Evolutionary conservation across 1,140 invertebrate species (phyloP), one percentile per base, ranked within the genome.

Genomic region (Hyposmocoma kahamanoa): DNA sequence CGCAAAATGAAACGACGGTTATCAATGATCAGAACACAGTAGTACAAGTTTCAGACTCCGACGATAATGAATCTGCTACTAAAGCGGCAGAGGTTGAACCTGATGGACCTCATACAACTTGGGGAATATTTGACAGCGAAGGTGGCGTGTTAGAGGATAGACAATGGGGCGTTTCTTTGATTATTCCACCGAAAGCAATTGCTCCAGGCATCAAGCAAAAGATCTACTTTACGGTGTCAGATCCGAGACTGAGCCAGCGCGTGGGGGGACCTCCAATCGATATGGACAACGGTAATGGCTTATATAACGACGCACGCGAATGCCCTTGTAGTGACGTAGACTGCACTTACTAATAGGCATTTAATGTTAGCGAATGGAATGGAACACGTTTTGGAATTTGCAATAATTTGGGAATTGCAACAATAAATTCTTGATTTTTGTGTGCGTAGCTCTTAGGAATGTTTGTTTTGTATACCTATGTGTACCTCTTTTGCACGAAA

Each of bases 221-320:
- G 86, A 93, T 98, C 69, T 98, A 97, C 90, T 97, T 98, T 89
- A 96, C 96, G 76, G 96, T 98, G 54, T 91, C 91, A 57, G 91
- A 92, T 72, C 90, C 92, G 47, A 87, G 91, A 64, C 82, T 90
- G 81, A 90, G 91, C 71, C 89, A 91, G 67, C 87, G 89, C 55
- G 88, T 91, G 73, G 92, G 92, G 64, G 89, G 93, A 58, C 93
- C 94, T 45, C 94, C 94, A 48, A 89, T 96, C 80, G 94, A 96
- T 87, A 91, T 92, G 87, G 93, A 95, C 87, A 95, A 95, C 90
- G 94, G 94, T 95, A 91, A 84, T 67, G 59, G 71, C 77, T 80
- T 84, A 72, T 78, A 49, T 76, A 79, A 83, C 61, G 64, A 72
- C 70, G 70, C 73, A 85, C 78, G 74, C 71, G 62, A 62, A 68